phyloP scores from a whole-genome alignment of 2,113 vertebrate genomes.

The Hydropotes inermis region DNA sequence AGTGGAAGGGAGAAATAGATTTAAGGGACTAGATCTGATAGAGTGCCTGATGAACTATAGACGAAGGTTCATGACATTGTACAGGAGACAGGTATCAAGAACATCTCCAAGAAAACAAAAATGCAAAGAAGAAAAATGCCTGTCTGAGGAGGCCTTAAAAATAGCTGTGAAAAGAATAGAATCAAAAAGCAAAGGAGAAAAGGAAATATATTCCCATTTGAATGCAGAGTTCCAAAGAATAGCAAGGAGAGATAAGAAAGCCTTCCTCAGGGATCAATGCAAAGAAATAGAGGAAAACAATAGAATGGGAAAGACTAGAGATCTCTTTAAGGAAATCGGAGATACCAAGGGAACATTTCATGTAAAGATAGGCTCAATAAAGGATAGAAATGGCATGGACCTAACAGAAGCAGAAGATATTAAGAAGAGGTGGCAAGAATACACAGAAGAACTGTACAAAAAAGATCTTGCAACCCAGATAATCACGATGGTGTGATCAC shows the following conservation, averaged over 20 bases:
- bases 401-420: not conserved
- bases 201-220: not conserved
- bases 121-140: not conserved
- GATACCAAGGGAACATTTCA: not conserved
- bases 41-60: not conserved
- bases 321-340: not conserved
- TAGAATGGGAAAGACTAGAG: not conserved
- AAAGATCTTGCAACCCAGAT: not conserved
- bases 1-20: not conserved
- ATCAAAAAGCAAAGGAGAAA: not conserved
- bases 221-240: not conserved
- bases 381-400: not conserved
- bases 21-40: not conserved
- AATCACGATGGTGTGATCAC: not conserved
- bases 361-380: not conserved
- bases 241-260: not conserved
- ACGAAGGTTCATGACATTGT: fast-evolving
- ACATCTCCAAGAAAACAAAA: not conserved
- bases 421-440: not conserved
- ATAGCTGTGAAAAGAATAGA: not conserved
- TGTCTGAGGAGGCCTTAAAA: not conserved
- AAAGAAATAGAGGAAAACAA: not conserved
- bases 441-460: not conserved
- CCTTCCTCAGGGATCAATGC: not conserved
- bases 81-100: not conserved